phyloP scores from a whole-genome alignment of 2,797 vertebrate genomes.

The Gymnoscopelus braueri region DNA sequence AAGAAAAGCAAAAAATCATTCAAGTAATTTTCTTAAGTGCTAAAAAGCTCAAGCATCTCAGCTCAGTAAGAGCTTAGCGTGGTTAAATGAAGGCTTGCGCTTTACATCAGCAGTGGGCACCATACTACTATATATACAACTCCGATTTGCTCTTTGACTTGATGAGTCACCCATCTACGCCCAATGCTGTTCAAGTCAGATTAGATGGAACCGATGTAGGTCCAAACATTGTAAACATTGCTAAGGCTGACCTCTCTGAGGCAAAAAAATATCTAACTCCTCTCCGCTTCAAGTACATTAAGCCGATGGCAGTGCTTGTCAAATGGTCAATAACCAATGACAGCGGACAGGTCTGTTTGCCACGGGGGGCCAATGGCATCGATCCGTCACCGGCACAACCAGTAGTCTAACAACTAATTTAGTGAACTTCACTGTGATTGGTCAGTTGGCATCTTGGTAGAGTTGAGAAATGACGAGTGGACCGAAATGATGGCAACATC shows the following conservation, averaged over 20 bases:
- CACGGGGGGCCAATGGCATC: neutral
- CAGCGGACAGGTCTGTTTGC: neutral
- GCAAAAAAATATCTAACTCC: neutral
- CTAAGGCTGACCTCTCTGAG: neutral
- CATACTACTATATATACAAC: too few relatives aligned
- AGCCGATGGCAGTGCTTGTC: neutral
- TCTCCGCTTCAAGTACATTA: neutral
- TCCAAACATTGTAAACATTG: too few relatives aligned
- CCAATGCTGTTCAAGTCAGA: too few relatives aligned
- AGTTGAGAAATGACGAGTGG: conserved; percentile 46
- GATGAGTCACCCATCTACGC: too few relatives aligned
- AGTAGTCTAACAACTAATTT: neutral
- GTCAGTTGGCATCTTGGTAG: neutral
- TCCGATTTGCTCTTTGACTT: too few relatives aligned
- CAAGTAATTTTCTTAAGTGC: conserved; percentile 41
- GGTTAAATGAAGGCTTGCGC: conserved; percentile 17
- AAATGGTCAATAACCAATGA: neutral
- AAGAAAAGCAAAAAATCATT: conserved; percentile 58
- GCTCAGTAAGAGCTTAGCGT: conserved; percentile 17
- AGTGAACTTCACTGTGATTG: neutral
- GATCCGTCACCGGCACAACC: neutral
- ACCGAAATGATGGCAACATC: conserved; percentile 40
- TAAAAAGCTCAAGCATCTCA: neutral
- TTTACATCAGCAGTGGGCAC: conserved; percentile 12
- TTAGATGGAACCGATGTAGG: too few relatives aligned